Percentiles rank a stretch among this genome's conserved stretches.
Conservation (phyloP, 2,888 invertebrate genomes). For the Cryptus viduatorius region DNA sequence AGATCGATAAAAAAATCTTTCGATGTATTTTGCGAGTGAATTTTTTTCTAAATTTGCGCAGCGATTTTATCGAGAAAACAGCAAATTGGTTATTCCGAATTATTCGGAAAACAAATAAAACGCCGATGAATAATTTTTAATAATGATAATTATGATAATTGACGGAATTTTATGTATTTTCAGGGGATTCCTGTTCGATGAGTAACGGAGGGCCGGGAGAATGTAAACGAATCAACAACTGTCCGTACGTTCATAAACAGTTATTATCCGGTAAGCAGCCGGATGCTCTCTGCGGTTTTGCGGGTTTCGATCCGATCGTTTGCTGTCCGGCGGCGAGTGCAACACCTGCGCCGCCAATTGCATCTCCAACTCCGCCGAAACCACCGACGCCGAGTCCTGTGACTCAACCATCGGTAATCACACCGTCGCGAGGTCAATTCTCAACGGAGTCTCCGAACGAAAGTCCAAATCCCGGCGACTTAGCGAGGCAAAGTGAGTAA, state of each 20-base stretch:
- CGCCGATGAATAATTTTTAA: no score
- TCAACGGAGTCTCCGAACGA: not conserved
- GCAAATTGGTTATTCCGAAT: no score
- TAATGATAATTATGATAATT: no score
- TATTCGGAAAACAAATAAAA: no score
- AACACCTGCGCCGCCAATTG: constrained; percentile 28
- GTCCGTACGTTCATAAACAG: constrained; percentile 72
- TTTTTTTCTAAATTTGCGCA: no score
- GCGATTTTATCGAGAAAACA: no score
- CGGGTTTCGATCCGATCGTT: constrained; percentile 73
- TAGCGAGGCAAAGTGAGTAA: constrained; percentile 74
- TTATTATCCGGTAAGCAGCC: constrained; percentile 75
- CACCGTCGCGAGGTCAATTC: not conserved
- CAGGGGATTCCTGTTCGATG: constrained; percentile 72
- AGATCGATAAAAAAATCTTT: no score
- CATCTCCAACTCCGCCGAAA: not conserved
- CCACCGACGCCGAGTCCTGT: not conserved
- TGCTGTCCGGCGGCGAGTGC: constrained; percentile 76
- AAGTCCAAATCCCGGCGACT: constrained; percentile 29
- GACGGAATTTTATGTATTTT: constrained; percentile 3
- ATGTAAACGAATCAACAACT: constrained; percentile 72
- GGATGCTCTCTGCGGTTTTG: constrained; percentile 72
- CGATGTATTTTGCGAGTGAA: no score
- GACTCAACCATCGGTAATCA: not conserved
- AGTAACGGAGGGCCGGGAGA: constrained; percentile 65